Evolutionary conservation across 30 jellyfish, hydroid and myxozoan genomes (phyloP), one percentile per base, ranked within the genome.

Genomic region (Turritopsis rubra): DNA sequence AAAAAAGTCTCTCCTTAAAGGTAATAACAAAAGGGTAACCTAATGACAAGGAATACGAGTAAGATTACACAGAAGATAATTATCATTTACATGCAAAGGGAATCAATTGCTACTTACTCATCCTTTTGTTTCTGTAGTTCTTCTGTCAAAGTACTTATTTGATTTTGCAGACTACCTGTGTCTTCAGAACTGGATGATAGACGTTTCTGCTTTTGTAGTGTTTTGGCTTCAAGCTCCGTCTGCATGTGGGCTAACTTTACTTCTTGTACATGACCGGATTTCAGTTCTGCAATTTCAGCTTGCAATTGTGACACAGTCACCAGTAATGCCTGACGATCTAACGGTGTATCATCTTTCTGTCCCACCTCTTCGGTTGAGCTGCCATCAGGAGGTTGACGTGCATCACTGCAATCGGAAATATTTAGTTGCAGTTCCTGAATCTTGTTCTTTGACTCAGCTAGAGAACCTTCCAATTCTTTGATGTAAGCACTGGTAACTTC

Each of bases 401-500:
- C 52, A 73, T 90, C 96, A 28, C 87, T 68, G 30, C 53, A 75
- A 54, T 29, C 31, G 54, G 88, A 52, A 54, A 84, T 83, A 23
- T 74, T 84, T 73, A 75, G 88, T 80, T 92, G 96, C 7, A 92
- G 95, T 78, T 92, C 98, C 29, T 81, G 96, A 52, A 88, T 82
- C 73, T 88, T 92, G 1, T 53, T 89, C 31, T 90, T 79, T 68
- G 95, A 86, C 72, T 94, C 96, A 16, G 95, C 25, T 21, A 94
- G 71, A 0, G 99, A 89, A 70, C 77, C 79, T 73, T 94, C 99
- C 22, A 94, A 71, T 68, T 94, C 96, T 52, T 87, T 89, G 28
- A 94, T 89, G 74, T 94, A 94, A 1, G 96, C 97, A 83, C 99
- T 89, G n/a, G 99, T 94, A 26, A 94, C 99, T 26, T 94, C 96